Evolutionary conservation across 2,888 invertebrate genomes (phyloP), one percentile per base, ranked within the genome.

Genomic region (Polia nebulosa): DNA sequence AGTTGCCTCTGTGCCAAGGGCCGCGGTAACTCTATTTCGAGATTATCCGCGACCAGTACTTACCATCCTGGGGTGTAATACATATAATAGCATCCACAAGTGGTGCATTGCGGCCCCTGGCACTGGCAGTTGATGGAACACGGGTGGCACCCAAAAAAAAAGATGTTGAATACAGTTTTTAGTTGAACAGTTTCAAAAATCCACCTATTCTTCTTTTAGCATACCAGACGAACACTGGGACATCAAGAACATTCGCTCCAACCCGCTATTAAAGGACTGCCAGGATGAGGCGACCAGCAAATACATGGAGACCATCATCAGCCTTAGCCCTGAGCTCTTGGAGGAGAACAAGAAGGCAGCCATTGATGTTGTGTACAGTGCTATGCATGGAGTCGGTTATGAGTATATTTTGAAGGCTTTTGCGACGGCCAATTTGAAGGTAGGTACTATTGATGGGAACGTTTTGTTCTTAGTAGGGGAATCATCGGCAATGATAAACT

Each of bases 351-450:
- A 90, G 49, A 95, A 92, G 22, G 96, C 96, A 0, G 90, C 95
- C 0, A 88, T 98, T 0, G 96, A 96, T 60, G 97, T 98, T 76
- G 98, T 98, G 0, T 99, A 99, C 89, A 99, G 99, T 15, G 98
- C 99, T 0, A 99, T 99, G 98, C 99, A 99, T 90, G 99, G 99
- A 6, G 99, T 99, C 6, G 99, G 99, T 0, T 97, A 98, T 88
- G 93, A 96, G 3, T 99, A 97, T 87, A 96, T 99, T 71, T 91
- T 96, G 65, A 95, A 97, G 81, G 98, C 98, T 2, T 98, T 99
- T 87, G 94, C 97, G 76, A 92, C 94, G 13, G 97, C 98, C 58
- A 97, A 97, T 77, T 97, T 99, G 64, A 96, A 97, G 94, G 97
- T 97, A 89, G 84, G 84, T 27, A 15, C 11, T 29, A 22, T 25